A percentile compares a stretch with the other conserved stretches of the same genome.
Evolutionary conservation across 1,140 invertebrate genomes (phyloP).

Genomic region (Meteorus sp.): DNA sequence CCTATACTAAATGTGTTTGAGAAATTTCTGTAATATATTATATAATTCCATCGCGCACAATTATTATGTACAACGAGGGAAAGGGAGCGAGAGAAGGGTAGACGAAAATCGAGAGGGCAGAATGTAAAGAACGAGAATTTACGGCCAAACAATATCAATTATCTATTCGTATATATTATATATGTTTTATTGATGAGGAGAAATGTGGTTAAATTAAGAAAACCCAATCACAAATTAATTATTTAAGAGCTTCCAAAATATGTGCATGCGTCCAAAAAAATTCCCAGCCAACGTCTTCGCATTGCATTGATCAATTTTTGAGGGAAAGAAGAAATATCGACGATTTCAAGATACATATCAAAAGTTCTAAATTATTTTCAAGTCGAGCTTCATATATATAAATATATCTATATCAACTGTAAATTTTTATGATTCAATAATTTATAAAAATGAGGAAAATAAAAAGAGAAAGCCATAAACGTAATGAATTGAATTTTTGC

Average conservation of each 20-base stretch:
- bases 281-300: conserved; percentile 47
- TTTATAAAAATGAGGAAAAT: too few species aligned
- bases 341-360: conserved; percentile 38
- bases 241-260: conserved; percentile 44
- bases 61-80: background rate
- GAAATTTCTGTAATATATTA: too few species aligned
- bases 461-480: conserved; percentile 13
- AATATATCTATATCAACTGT: conserved; percentile 28
- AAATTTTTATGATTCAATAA: conserved; percentile 10
- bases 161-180: background rate
- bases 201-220: conserved; percentile 19
- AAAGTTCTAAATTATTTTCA: conserved; percentile 29
- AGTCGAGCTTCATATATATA: conserved; percentile 10
- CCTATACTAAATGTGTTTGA: conserved; percentile 41
- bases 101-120: conserved; percentile 32
- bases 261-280: conserved; percentile 38
- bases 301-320: conserved; percentile 10
- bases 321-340: background rate
- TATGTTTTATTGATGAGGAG: conserved; percentile 24
- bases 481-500: conserved; percentile 14
- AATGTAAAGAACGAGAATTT: conserved; percentile 39
- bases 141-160: conserved; percentile 51
- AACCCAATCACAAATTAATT: conserved; percentile 36
- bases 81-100: conserved; percentile 8
- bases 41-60: too few species aligned